Conservation (phyloP, 2,113 vertebrate species). For the Bettongia penicillata region DNA sequence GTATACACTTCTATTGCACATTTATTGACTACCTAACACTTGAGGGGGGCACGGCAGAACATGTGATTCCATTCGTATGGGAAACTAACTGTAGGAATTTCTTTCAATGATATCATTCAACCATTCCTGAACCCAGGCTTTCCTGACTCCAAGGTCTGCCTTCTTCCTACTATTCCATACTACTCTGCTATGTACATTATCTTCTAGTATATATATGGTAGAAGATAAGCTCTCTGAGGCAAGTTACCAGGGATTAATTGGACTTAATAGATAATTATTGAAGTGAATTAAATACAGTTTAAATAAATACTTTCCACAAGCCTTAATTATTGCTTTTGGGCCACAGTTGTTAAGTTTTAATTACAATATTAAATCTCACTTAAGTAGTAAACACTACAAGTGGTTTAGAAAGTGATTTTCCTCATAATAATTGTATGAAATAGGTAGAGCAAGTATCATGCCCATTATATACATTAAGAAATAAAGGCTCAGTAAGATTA, state of each 20-base stretch:
- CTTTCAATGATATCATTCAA: neutral
- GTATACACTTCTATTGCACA: neutral
- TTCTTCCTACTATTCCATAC: neutral
- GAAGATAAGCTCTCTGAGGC: neutral
- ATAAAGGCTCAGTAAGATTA: slow-evolving; percentile 16
- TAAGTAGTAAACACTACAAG: neutral
- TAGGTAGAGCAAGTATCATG: neutral
- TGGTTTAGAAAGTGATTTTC: neutral
- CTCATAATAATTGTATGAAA: neutral
- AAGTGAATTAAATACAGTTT: slow-evolving; percentile 10
- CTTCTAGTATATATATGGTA: neutral
- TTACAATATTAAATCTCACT: neutral
- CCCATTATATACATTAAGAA: slow-evolving; percentile 9
- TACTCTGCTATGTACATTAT: neutral
- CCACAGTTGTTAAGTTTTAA: neutral
- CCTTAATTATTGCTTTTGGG: neutral
- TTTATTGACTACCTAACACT: neutral
- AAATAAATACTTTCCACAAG: neutral
- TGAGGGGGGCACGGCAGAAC: neutral
- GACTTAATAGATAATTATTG: neutral
- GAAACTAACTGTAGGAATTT: neutral
- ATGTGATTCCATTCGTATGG: neutral
- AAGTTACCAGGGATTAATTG: neutral
- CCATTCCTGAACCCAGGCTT: neutral
- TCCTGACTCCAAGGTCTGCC: neutral